Conservation (phyloP, 2,113 vertebrate species). For the Cephalopholis sonnerati region DNA sequence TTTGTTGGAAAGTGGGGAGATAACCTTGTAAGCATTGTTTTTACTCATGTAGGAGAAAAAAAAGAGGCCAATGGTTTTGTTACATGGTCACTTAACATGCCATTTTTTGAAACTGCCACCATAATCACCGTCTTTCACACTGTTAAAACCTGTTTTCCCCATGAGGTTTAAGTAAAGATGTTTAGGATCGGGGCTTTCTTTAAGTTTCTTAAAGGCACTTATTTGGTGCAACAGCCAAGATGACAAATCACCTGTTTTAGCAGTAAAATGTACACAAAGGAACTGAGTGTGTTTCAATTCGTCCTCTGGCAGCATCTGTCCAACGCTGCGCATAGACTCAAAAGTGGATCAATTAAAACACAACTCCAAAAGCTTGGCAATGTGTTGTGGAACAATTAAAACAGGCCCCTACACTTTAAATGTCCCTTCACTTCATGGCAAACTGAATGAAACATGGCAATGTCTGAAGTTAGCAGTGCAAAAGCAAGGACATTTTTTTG, state of each 20-base stretch:
- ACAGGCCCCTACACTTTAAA: not conserved
- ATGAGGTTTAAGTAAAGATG: not conserved
- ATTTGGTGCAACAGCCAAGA: not conserved
- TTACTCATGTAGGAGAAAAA: not conserved
- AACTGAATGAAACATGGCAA: not conserved
- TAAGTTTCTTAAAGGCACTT: not conserved
- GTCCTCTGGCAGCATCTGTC: constrained; percentile 11
- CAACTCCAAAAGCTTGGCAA: not conserved
- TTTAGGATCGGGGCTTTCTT: not conserved
- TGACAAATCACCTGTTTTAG: not conserved
- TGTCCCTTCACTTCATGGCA: not conserved
- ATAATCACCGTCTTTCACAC: not conserved
- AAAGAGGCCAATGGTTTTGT: too few species aligned
- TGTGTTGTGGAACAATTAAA: constrained; percentile 9
- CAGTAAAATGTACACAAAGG: too few species aligned
- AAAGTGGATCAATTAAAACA: constrained; percentile 28
- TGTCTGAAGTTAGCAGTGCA: not conserved
- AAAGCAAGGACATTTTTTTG: not conserved
- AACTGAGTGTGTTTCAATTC: not conserved
- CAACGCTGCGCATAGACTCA: not conserved
- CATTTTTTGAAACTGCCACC: not conserved
- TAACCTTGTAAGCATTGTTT: not conserved
- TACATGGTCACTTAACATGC: not conserved
- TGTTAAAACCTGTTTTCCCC: not conserved
- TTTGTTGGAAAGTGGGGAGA: not conserved